Evolutionary conservation across 2,113 vertebrate genomes (phyloP).

Genomic region (Ptychochromis oligacanthus): DNA sequence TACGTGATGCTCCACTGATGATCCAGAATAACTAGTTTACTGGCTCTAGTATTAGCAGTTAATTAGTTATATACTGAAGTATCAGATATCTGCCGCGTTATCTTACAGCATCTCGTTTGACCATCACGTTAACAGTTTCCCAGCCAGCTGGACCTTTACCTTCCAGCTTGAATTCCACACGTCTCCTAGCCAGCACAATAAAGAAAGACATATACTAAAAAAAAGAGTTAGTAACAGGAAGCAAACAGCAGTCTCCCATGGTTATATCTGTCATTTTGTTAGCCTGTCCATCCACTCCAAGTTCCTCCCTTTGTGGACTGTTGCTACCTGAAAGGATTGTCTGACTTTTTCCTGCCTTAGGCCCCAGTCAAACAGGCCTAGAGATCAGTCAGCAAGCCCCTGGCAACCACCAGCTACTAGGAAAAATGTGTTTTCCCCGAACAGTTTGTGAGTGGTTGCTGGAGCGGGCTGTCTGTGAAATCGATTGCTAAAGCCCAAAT

Average conservation of each 20-base stretch:
- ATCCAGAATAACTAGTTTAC: not conserved
- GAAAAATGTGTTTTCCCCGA: too few species aligned
- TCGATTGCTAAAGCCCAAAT: too few species aligned
- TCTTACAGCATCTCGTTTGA: not conserved
- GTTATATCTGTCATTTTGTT: not conserved
- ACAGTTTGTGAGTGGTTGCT: too few species aligned
- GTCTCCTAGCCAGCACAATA: not conserved
- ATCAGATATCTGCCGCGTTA: not conserved
- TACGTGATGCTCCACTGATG: not conserved
- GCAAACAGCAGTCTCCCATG: too few species aligned
- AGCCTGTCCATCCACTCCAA: not conserved
- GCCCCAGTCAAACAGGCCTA: not conserved
- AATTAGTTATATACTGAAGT: not conserved
- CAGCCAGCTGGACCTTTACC: not conserved
- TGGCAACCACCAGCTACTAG: too few species aligned
- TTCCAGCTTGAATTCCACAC: not conserved
- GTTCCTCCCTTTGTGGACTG: too few species aligned
- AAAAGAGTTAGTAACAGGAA: too few species aligned
- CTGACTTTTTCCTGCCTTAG: not conserved
- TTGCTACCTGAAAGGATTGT: too few species aligned
- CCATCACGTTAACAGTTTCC: not conserved
- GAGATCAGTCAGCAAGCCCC: not conserved
- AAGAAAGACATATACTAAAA: not conserved
- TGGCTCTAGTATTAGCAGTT: not conserved
- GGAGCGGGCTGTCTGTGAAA: too few species aligned